A percentile compares a stretch with the other conserved stretches of the same genome.
Conservation (phyloP, 2,888 invertebrate genomes). For the Polietes domitor region DNA sequence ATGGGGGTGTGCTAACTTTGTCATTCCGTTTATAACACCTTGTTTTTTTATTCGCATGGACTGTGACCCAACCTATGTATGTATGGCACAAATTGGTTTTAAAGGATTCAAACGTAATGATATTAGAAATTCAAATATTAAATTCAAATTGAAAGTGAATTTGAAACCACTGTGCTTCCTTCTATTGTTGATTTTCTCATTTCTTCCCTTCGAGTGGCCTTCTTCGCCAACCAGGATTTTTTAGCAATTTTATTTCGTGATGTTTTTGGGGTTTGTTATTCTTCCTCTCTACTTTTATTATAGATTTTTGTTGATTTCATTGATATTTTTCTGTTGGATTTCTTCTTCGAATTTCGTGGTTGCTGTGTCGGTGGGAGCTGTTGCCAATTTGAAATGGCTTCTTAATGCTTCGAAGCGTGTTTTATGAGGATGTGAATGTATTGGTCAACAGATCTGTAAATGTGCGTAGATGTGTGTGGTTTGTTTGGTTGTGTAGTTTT, state of each 20-base stretch:
- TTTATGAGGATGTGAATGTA: conserved; percentile 15
- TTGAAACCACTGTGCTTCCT: no score
- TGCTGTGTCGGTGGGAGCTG: not conserved
- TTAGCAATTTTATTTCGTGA: conserved; percentile 34
- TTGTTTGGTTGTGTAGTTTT: not conserved
- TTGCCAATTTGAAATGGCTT: conserved; percentile 56
- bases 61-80: no score
- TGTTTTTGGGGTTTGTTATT: conserved; percentile 50
- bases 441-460: conserved; percentile 48
- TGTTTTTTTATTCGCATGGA: no score
- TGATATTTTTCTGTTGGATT: not conserved
- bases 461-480: conserved; percentile 12
- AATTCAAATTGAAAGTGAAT: no score
- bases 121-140: no score
- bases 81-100: no score
- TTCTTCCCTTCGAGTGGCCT: no score
- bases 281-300: conserved; percentile 27
- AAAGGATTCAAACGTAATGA: no score
- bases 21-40: no score
- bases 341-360: conserved; percentile 3
- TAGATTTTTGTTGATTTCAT: conserved; percentile 28
- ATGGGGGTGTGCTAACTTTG: no score
- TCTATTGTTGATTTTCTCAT: no score
- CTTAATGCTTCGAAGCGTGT: conserved; percentile 46
- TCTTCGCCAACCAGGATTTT: not conserved